Evolutionary conservation across 2,888 invertebrate genomes (phyloP), one percentile per base, ranked within the genome.

Genomic region (Exocentrus adspersus): DNA sequence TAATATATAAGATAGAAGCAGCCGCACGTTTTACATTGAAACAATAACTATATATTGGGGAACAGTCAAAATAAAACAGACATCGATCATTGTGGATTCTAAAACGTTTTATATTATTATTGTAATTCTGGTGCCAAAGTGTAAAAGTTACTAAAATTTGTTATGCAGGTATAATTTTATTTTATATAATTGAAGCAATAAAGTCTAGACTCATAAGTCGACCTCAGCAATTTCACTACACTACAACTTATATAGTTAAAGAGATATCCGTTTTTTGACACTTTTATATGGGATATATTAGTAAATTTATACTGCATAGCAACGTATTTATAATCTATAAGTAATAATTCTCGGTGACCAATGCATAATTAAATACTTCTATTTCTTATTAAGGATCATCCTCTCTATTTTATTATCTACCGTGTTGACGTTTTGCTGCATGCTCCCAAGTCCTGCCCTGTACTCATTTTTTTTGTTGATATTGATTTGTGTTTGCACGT

Each of bases 121-220:
- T 76, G 74, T 76, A 80, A 79, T 79, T 79, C 81, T 79, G 82
- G 82, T 82, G 82, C 82, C 82, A 82, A 82, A 82, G 73, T 75
- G 72, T 76, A 76, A 76, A 78, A 81, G 81, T 81, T 80, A 81
- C 79, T 80, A 80, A 79, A 73, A 62, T 61, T 71, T 74, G 75
- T 73, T 74, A 72, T 72, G 75, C 71, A 70, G 70, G 57, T 73
- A 75, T 73, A 72, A 73, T 69, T 74, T 73, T 70, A 69, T 68
- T 64, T n/a, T n/a, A n/a, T 63, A 68, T 69, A 66, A 62, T 65
- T 59, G 63, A 64, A 76, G 75, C 76, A 76, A 75, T 75, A 75
- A 76, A 59, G 57, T 50, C 57, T 50, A 20, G 19, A 50, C 45
- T 60, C 53, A 61, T 42, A 58, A 53, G 48, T 50, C 56, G 16